Percentiles rank a stretch among this genome's conserved stretches.
These are phyloP conservation scores for Semaprochilodus insignis DNA, from an alignment of 2,797 vertebrate genomes.

Conservation along the genomic window DNA sequence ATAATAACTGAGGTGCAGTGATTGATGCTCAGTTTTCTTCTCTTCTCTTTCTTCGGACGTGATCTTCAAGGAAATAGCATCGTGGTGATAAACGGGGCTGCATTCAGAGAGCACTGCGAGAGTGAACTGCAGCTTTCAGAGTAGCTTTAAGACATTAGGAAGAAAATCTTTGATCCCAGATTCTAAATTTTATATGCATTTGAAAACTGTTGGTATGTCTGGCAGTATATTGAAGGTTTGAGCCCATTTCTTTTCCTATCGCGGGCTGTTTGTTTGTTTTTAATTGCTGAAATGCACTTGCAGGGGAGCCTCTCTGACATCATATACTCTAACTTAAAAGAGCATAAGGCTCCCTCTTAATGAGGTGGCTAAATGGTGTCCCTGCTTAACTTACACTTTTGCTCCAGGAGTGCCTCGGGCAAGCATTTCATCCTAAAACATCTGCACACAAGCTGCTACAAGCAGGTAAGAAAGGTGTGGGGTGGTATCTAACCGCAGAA, in stretches of 20 bases:
- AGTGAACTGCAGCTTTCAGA: constrained; percentile 3
- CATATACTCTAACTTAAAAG: constrained; percentile 24
- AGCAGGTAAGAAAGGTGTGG: constrained; percentile 28
- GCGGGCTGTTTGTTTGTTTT: not conserved
- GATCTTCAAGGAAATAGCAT: not conserved
- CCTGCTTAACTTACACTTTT: constrained; percentile 28
- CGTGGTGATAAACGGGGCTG: not conserved
- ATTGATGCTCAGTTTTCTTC: not conserved
- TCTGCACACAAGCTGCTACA: constrained; percentile 65
- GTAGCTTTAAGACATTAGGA: not conserved
- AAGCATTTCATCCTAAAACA: constrained; percentile 47
- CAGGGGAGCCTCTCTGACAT: not conserved
- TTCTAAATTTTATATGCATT: not conserved
- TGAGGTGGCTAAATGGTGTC: constrained; percentile 47
- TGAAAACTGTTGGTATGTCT: not conserved
- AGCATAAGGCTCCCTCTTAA: constrained; percentile 26
- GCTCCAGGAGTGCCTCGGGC: constrained; percentile 42
- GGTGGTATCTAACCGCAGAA: constrained; percentile 32
- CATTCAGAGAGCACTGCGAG: not conserved
- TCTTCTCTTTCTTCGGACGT: not conserved
- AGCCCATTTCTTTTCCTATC: not conserved
- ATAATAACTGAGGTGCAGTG: not conserved
- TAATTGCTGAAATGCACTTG: not conserved
- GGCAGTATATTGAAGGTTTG: not conserved
- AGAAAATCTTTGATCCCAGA: not conserved